A percentile compares a stretch with the other conserved stretches of the same genome.
These are phyloP conservation scores for Mustela nigripes DNA, from an alignment of 2,113 vertebrate species.

Conservation along the genomic window DNA sequence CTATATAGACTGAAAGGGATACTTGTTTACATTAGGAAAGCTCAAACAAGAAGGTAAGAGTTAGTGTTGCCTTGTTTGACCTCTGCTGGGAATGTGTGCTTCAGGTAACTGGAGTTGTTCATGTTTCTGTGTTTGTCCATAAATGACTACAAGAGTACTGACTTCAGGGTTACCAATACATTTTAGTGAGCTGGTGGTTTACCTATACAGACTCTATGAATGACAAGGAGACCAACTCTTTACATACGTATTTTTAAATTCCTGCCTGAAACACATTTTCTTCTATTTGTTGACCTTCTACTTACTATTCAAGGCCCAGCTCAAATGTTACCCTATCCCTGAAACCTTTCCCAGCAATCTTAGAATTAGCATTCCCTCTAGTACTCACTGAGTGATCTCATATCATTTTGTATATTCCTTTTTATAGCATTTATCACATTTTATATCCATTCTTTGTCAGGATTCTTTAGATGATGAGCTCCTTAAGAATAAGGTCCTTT, in stretches of 20 bases:
- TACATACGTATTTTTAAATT: background rate
- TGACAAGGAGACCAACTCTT: background rate
- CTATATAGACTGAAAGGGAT: background rate
- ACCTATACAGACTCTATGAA: background rate
- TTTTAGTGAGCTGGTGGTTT: background rate
- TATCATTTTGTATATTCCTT: background rate
- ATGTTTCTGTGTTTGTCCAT: background rate
- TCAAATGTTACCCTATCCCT: background rate
- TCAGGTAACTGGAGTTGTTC: conserved; percentile 16
- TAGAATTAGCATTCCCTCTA: background rate
- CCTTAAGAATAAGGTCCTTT: background rate
- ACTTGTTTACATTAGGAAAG: background rate
- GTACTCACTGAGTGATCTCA: background rate
- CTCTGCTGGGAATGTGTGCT: background rate
- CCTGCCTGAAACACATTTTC: background rate
- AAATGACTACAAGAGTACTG: background rate
- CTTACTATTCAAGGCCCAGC: background rate
- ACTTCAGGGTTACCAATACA: background rate
- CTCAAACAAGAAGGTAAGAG: background rate
- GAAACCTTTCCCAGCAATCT: conserved; percentile 17
- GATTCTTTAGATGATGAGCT: conserved; percentile 13
- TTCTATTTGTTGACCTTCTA: background rate
- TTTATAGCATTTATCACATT: conserved; percentile 32
- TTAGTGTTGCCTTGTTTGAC: conserved; percentile 5
- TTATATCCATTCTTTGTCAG: conserved; percentile 38